Base-by-base conservation (phyloP, 2,797 vertebrate species). In the Danio aesculapii region DNA sequence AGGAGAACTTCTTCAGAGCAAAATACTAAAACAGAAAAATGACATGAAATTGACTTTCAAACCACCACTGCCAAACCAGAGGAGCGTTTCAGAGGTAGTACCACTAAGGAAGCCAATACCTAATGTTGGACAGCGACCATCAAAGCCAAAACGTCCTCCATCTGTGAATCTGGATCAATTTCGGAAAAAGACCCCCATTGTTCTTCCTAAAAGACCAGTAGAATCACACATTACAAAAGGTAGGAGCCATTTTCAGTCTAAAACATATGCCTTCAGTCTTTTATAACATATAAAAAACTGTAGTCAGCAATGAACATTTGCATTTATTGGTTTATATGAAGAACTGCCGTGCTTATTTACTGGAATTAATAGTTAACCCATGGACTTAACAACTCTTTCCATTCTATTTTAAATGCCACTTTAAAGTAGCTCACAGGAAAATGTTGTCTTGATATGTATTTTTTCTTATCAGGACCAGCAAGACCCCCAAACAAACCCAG, bases 131-230 rank as follows among this genome's bases (percentile, higher is more conserved):
- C 86, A 82, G 0, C 49, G 75, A 43, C 94, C 94, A 3, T 6
- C 89, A 39, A 96, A 95, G 84, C 95, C 95, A 52, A 94, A 87
- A 84, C 91, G 95, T 3, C 95, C 95, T 19, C 92, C 91, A 0
- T 49, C 14, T 2, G 91, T 96, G 68, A 90, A 90, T 76, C 87
- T 95, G 81, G 91, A 94, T 64, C 87, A 82, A 2, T 92, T 88
- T 0, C 41, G 63, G 41, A 86, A 71, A 82, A 87, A 53, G 16
- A 2, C 30, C 2, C 46, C 66, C 0, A 52, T 52, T 5, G 16
- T 71, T 62, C 81, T 68, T 10, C 58, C 52, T 2, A 79, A 82
- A 68, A 71, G 0, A 49, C 75, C 55, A 0, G 72, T 78, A 6
- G 63, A 77, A 1, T 52, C 14, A 0, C 88, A 72, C 68, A 86